Conservation (phyloP, 2,888 invertebrate species). For the Gymnosoma rotundatum region DNA sequence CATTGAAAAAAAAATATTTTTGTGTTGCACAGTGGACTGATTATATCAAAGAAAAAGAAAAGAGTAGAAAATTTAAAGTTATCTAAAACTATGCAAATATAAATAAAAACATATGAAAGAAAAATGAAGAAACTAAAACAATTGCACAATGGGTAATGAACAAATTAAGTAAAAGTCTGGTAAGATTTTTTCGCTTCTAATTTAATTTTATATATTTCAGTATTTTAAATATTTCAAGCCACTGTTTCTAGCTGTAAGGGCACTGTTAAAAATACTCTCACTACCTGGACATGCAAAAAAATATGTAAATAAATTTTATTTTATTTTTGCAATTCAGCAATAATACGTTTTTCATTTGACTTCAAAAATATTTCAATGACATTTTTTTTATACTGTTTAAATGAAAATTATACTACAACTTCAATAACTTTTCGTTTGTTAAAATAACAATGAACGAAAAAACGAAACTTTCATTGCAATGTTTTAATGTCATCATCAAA, state of each 20-base stretch:
- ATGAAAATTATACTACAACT: slow-evolving; percentile 24
- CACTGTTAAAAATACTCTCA: slow-evolving; percentile 3
- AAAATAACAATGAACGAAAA: slow-evolving; percentile 21
- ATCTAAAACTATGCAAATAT: too few species aligned
- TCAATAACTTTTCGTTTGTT: slow-evolving; percentile 38
- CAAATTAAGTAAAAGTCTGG: neutral
- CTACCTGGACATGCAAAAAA: too few species aligned
- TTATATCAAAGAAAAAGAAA: too few species aligned
- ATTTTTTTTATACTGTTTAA: neutral
- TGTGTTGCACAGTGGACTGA: too few species aligned
- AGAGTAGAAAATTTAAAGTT: too few species aligned
- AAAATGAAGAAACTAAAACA: neutral
- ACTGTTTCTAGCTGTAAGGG: neutral
- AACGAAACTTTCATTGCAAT: slow-evolving; percentile 62
- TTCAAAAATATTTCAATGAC: slow-evolving; percentile 12
- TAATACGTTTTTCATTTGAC: slow-evolving; percentile 17
- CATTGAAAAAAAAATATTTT: too few species aligned
- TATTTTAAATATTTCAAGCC: neutral
- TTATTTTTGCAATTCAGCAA: slow-evolving; percentile 48
- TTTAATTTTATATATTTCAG: too few species aligned
- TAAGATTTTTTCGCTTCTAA: neutral
- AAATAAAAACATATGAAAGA: neutral
- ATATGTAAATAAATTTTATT: slow-evolving; percentile 24
- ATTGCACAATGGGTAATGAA: too few species aligned
- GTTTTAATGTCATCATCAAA: slow-evolving; percentile 47